These are phyloP conservation scores for Scaptomyza caliginosa DNA, from an alignment of 2,888 invertebrate species.

Conservation along the genomic window DNA sequence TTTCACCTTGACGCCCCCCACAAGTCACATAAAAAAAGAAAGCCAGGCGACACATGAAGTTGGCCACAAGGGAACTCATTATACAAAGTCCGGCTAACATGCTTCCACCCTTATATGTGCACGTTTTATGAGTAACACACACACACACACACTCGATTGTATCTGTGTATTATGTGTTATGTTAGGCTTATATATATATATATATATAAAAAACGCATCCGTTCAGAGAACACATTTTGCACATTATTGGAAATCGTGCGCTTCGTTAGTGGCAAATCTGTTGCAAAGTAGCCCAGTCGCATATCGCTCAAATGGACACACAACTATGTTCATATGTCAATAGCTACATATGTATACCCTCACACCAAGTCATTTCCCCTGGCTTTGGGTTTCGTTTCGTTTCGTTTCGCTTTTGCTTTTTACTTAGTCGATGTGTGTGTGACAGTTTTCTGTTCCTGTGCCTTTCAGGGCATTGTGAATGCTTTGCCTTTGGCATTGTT, in stretches of 20 bases:
- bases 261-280: slow-evolving; percentile 76
- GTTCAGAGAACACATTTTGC: slow-evolving; percentile 55
- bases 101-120: slow-evolving; percentile 12
- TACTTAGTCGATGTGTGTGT: slow-evolving; percentile 57
- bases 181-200: slow-evolving; percentile 27
- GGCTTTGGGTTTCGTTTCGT: neutral
- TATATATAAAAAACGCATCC: slow-evolving; percentile 48
- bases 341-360: neutral
- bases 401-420: slow-evolving; percentile 1
- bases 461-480: slow-evolving; percentile 13
- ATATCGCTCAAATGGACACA: slow-evolving; percentile 18
- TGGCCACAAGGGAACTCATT: slow-evolving; percentile 75
- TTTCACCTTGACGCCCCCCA: slow-evolving; percentile 67
- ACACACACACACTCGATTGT: slow-evolving; percentile 14
- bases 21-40: slow-evolving; percentile 22
- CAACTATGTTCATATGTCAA: slow-evolving; percentile 8
- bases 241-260: slow-evolving; percentile 77
- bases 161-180: no score
- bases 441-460: slow-evolving; percentile 49
- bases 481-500: slow-evolving; percentile 65
- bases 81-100: slow-evolving; percentile 68
- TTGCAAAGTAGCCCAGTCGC: slow-evolving; percentile 69
- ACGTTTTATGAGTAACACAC: slow-evolving; percentile 67
- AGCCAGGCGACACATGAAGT: slow-evolving; percentile 54
- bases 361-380: neutral